Conservation (phyloP, 2,888 invertebrate species). For the Zele albiditarsus region DNA sequence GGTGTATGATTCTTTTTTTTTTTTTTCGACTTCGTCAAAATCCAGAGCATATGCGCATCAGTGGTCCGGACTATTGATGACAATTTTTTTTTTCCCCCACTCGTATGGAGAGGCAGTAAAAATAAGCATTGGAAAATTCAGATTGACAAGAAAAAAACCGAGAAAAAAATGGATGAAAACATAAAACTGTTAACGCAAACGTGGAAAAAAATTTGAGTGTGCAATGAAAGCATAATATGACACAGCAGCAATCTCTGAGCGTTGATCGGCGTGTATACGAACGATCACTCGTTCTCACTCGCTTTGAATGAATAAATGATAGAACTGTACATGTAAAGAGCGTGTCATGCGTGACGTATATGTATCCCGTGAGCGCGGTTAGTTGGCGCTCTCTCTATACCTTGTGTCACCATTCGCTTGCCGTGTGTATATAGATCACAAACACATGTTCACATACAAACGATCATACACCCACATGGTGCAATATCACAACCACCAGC, state of each 20-base stretch:
- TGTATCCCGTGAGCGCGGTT: constrained; percentile 16
- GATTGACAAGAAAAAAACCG: neutral
- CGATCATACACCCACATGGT: neutral
- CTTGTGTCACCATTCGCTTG: neutral
- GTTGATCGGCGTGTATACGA: constrained; percentile 41
- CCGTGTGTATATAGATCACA: neutral
- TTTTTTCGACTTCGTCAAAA: no score
- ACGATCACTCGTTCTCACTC: neutral
- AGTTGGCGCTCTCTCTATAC: neutral
- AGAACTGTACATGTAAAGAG: constrained; percentile 16
- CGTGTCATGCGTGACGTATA: constrained; percentile 43
- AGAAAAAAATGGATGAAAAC: neutral
- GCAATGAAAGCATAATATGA: neutral
- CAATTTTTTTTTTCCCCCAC: no score
- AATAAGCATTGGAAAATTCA: no score
- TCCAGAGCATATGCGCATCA: no score
- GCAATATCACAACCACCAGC: neutral
- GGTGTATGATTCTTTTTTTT: no score
- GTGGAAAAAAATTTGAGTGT: neutral
- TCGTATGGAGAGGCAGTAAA: no score
- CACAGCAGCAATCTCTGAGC: constrained; percentile 28
- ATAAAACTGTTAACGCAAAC: no score
- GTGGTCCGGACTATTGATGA: no score
- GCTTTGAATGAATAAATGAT: constrained; percentile 43
- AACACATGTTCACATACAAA: neutral